Base-by-base conservation (phyloP, 2,113 vertebrate genomes). In the Indri indri region DNA sequence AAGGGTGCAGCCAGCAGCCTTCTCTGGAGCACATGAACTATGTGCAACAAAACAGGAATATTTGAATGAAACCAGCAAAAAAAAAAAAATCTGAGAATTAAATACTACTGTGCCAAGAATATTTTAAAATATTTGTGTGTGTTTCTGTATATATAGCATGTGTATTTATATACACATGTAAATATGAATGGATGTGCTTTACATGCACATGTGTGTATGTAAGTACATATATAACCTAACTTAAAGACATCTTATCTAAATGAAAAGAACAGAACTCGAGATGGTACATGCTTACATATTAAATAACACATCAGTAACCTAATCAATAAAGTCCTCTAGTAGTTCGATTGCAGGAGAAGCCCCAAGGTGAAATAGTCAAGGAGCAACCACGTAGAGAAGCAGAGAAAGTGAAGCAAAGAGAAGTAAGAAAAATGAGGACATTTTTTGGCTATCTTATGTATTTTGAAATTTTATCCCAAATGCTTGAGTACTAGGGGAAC, bases 361-460 rank as follows among this genome's bases (percentile, higher is more conserved):
- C 17, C 1, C 34, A 13, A 18, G 45, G 22, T 59, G 22, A 47
- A 52, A 57, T 0, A 3, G 20, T 8, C 12, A 85, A 68, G 74
- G 23, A 23, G 91, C 37, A 17, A 25, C 5, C 37, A 8, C 17
- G 9, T 0, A 32, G 59, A 57, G 4, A 52, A 65, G n/a, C 1
- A 47, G 4, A 74, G 27, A 79, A 52, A 63, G 16, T 30, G 34
- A 68, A 50, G 13, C 32, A 85, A 27, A 76, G 8, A 94, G 47
- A 66, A 73, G 4, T 16, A 9, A 87, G 47, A 74, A 93, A 94
- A 86, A 63, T 3, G 2, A 74, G 18, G 16, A 11, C 25, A 68
- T 25, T 12, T 1, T 65, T 22, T 27, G 27, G 40, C 40, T 85
- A 79, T 45, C 34, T 23, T 10, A 13, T 0, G 2, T 12, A n/a